Base-by-base conservation (phyloP, 2,113 vertebrate species). In the Oenanthe oenanthe region DNA sequence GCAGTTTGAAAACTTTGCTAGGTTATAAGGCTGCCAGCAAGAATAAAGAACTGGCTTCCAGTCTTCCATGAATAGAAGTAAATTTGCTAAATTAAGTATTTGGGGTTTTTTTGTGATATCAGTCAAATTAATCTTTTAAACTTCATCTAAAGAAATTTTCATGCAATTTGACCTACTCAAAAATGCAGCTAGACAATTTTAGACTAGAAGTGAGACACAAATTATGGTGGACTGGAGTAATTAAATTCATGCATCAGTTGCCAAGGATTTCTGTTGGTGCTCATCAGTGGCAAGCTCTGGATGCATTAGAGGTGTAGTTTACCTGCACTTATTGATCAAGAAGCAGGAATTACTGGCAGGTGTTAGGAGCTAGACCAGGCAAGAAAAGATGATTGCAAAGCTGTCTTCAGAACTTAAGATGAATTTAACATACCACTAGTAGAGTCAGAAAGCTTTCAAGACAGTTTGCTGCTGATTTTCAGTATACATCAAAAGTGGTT, bases 41-140 rank as follows among this genome's bases (percentile, higher is more conserved):
- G 76, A 72, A 78, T 83, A 71, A 81, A 71, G 45, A 82, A 85
- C 80, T 57, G 25, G 9, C 54, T 90, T 40, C 28, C 42, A 45
- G 71, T 72, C 89, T 95, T 95, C 70, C 79, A 61, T 71, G 36
- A 88, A 77, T 71, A 79, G 63, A 93, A 85, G 31, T 88, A 58
- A 58, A 53, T 87, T 89, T 95, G 17, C 58, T 92, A 75, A 79
- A 92, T 92, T 89, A 48, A 90, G 45, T 57, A 58, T 53, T 76
- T 91, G 13, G 48, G 45, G 93, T 43, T 63, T 83, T 70, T 6
- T 71, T 89, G 42, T 75, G 54, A 6, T 88, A 83, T 62, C 54
- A 72, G n/a, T 77, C 36, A 79, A 53, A 53, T 19, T 43, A 34
- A 63, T 81, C 43, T 95, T 91, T 72, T 81, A 67, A 56, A 76